Percentiles rank a stretch among this genome's conserved stretches.
phyloP scores from a whole-genome alignment of 2,797 vertebrate species.

The Thamnophis elegans region DNA sequence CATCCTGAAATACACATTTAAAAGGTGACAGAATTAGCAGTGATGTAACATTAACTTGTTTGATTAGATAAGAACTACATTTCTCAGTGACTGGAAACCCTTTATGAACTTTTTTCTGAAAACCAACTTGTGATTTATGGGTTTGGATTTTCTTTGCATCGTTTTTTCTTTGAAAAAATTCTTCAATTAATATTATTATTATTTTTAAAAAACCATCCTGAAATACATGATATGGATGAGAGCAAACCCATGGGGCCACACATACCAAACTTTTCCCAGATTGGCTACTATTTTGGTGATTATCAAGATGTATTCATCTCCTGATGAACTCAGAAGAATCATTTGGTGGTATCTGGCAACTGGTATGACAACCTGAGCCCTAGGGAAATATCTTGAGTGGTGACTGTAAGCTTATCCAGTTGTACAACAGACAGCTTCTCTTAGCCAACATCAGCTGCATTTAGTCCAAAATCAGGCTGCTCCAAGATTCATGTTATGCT shows the following conservation, averaged over 20 bases:
- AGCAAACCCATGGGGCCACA: not conserved
- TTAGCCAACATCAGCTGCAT: not conserved
- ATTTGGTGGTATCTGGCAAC: not conserved
- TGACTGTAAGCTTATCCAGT: not conserved
- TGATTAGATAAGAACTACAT: not conserved
- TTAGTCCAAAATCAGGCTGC: not conserved
- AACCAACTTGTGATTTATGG: not conserved
- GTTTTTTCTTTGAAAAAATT: not conserved
- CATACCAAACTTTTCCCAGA: not conserved
- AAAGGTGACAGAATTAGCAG: not conserved
- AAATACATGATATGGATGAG: not conserved
- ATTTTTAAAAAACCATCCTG: not conserved
- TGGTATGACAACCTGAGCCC: not conserved
- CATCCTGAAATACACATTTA: not conserved
- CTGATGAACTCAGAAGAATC: not conserved
- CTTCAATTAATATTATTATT: not conserved
- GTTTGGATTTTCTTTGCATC: not conserved
- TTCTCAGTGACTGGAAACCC: not conserved
- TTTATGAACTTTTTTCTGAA: not conserved
- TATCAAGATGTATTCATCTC: not conserved
- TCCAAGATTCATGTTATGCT: conserved; percentile 8
- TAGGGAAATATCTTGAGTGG: not conserved
- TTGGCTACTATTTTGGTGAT: not conserved
- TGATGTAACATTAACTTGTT: not conserved
- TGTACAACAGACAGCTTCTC: not conserved